Percentiles rank a stretch among this genome's conserved stretches.
Conservation (phyloP, 2,113 vertebrate genomes). For the Tursiops truncatus region DNA sequence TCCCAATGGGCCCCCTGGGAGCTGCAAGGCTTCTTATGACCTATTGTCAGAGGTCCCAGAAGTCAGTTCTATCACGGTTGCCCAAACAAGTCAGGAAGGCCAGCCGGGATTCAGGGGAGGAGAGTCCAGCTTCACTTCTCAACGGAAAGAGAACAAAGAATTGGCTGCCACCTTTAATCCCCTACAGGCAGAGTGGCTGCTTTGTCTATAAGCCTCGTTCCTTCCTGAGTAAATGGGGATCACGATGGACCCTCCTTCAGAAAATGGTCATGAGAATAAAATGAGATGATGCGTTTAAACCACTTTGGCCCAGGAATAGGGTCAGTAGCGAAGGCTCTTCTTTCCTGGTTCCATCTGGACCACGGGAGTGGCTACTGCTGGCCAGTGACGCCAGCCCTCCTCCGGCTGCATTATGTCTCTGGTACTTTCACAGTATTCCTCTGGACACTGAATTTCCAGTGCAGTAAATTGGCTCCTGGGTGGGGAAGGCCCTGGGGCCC, state of each 20-base stretch:
- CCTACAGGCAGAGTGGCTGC: accelerated
- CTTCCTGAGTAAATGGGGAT: accelerated
- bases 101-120: accelerated
- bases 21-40: accelerated
- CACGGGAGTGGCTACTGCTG: accelerated
- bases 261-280: accelerated
- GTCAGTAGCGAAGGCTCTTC: neutral
- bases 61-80: neutral
- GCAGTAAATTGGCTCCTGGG: neutral
- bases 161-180: accelerated
- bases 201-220: accelerated
- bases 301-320: accelerated
- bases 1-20: neutral
- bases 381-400: accelerated
- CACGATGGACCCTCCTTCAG: accelerated
- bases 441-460: neutral
- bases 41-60: no score
- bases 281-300: accelerated
- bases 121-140: accelerated
- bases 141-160: accelerated
- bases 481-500: neutral
- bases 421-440: accelerated
- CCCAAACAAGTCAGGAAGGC: neutral
- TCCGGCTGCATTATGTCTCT: accelerated
- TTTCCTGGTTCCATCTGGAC: no score